Evolutionary conservation across 1,140 invertebrate genomes (phyloP), one percentile per base, ranked within the genome.

Genomic region (Metaphire vulgaris): DNA sequence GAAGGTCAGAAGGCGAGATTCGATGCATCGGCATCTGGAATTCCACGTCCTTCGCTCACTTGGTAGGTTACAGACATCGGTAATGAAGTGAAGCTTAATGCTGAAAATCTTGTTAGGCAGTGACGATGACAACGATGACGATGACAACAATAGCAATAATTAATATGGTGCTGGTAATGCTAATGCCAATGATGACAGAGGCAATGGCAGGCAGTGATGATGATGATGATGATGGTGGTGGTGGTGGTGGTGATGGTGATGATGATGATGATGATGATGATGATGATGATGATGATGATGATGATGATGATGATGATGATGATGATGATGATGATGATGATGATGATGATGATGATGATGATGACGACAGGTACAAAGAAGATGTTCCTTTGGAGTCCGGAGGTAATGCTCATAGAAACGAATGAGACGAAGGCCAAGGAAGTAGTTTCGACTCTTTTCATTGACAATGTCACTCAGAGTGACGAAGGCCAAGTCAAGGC

Each of bases 401-500:
- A 56, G 72, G 41, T 26, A 73, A 15, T 73, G 21, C 32, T 15
- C 0, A 56, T 73, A 0, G 33, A 73, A 15, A 73, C 21, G 16
- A 34, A 33, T 41, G 34, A 21, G 0, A 73, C 33, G 30, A 73
- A 86, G 64, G 82, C 79, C n/a, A 73, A 73, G 31, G 81, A 83
- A 33, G 81, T 87, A 1, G 74, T 76, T 6, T 80, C 83, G 70
- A 85, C 81, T 56, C 80, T 85, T 0, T 81, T 73, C 34, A 81
- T 98, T 69, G 97, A 97, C 85, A 92, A 92, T 81, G 92, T 96
- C 0, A 90, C 89, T 1, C 87, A 89, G 0, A 90, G 91, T 70
- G 95, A 98, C 85, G 91, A 91, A 64, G 96, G 95, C 28, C 89
- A 89, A 74, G 97, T 97, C 84, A 90, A 90, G n/a, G 90, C 95